A percentile compares a stretch with the other conserved stretches of the same genome.
phyloP scores from a whole-genome alignment of 2,888 invertebrate species.

The Philopedon plagiatum region DNA sequence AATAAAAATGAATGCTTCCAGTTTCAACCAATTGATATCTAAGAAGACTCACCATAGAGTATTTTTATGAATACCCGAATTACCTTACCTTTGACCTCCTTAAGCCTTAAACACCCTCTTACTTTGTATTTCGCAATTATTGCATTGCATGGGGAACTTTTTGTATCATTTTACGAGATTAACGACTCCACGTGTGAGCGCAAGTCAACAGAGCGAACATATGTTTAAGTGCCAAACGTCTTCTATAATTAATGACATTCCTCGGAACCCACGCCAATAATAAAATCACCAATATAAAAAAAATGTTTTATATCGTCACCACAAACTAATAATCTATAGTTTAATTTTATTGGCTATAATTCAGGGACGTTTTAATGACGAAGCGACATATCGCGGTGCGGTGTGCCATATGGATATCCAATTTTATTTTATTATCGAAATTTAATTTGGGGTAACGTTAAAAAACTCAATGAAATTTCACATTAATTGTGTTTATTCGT shows the following conservation, averaged over 20 bases:
- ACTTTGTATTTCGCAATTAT: too few species aligned
- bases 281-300: slow-evolving; percentile 1
- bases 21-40: too few species aligned
- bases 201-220: not conserved
- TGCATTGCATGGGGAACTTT: too few species aligned
- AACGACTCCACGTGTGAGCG: not conserved
- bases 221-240: not conserved
- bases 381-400: not conserved
- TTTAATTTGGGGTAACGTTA: not conserved
- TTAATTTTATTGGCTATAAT: not conserved
- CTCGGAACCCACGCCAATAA: not conserved
- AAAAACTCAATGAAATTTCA: too few species aligned
- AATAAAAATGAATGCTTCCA: too few species aligned
- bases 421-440: not conserved
- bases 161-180: too few species aligned
- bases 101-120: too few species aligned
- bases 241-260: not conserved
- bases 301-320: not conserved
- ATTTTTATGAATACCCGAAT: too few species aligned
- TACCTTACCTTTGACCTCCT: too few species aligned
- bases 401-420: not conserved
- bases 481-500: too few species aligned
- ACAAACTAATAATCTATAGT: not conserved
- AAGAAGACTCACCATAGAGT: too few species aligned
- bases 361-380: not conserved